Conservation (phyloP, 1,140 invertebrate genomes). For the Drosophila arizonae region DNA sequence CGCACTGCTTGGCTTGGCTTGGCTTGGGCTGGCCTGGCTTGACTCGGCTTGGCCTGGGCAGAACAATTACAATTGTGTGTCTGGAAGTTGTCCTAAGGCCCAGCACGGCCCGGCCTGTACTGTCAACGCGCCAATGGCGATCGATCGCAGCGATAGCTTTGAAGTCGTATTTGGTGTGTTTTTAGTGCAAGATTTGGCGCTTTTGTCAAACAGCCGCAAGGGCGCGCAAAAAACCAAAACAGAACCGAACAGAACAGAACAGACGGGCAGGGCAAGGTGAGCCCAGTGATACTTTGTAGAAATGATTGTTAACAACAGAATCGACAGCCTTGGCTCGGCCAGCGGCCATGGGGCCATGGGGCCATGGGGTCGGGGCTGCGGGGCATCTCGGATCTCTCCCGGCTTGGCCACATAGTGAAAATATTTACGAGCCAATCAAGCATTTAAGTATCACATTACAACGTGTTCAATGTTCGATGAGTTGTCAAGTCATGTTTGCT, state of each 20-base stretch:
- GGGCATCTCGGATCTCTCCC: background rate
- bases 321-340: conserved; percentile 52
- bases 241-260: background rate
- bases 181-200: conserved; percentile 82
- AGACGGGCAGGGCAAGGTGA: background rate
- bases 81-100: conserved; percentile 14
- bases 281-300: conserved; percentile 76
- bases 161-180: conserved; percentile 82
- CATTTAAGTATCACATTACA: conserved; percentile 83
- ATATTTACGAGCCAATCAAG: conserved; percentile 83
- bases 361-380: background rate
- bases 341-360: background rate
- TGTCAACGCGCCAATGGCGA: conserved; percentile 63
- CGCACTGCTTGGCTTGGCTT: conserved; percentile 1
- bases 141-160: conserved; percentile 82
- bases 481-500: conserved; percentile 82
- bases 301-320: conserved; percentile 82
- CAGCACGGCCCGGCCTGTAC: conserved; percentile 16
- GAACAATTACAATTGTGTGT: conserved; percentile 78
- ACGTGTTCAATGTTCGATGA: conserved; percentile 83
- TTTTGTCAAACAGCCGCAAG: conserved; percentile 70
- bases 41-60: conserved; percentile 5
- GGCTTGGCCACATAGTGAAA: conserved; percentile 68
- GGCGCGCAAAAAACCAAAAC: conserved; percentile 34
- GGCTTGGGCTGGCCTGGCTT: background rate